Base-by-base conservation (phyloP, 2,888 invertebrate species). In the Periphyllus acericola region DNA sequence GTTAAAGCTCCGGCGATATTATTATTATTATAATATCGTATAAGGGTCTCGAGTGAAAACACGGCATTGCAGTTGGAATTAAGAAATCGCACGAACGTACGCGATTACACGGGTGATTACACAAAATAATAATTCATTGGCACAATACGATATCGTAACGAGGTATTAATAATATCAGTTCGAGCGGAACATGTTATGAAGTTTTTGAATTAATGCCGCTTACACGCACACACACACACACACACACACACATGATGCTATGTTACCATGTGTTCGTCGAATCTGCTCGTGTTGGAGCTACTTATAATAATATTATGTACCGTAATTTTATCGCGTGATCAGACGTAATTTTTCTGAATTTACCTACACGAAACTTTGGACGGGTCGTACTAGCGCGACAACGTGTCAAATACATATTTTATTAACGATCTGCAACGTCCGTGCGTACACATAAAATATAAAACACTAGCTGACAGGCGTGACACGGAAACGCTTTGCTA, bases 331-430 rank as follows among this genome's bases (percentile, higher is more conserved):
- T 79, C 55, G 79, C 79, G 79, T 79, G 79, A 34, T 55, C 25
- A 25, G 14, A 25, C 21, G 55, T 60, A 79, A 79, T 79, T 60
- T 34, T 79, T 79, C 55, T 11, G n/a, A 79, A 60, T 79, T 79
- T 9, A 25, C 60, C 60, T 25, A 55, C 55, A 55, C 25, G 55
- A 79, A 52, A 60, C 32, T 55, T 46, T 14, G 25, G 55, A 34
- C 79, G 25, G 32, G 25, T 55, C 34, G 79, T 60, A 60, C 25
- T 21, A 14, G 34, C 6, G 55, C 55, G 68, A 71, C 52, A 46
- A 83, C 32, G 71, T 83, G 82, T 71, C 82, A 72, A 72, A 83
- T 83, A 52, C 32, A 79, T 60, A 55, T 52, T 52, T 83, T 72
- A 83, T 83, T 83, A 83, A 83, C 72, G 82, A 83, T 71, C 34